Evolutionary conservation across 1,140 invertebrate genomes (phyloP), one percentile per base, ranked within the genome.

Genomic region (Zaprionus nigranus): DNA sequence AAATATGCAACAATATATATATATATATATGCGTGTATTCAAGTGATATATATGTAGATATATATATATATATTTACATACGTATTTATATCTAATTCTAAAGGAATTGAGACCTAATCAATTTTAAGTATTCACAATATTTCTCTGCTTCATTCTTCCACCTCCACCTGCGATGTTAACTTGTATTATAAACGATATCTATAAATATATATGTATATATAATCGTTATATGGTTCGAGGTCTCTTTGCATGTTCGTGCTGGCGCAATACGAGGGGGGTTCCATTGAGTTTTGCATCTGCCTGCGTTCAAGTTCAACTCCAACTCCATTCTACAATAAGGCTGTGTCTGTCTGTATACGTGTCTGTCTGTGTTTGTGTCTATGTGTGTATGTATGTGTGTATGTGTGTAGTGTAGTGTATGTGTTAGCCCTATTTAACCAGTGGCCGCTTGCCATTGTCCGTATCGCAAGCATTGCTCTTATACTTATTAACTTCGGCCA

Each of bases 401-500:
- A 36, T 71, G 67, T 63, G 34, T 77, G 69, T 76, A 70, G 34
- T 77, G 69, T 76, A 70, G 1, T n/a, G 13, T 56, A 6, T 58
- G 24, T n/a, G 24, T 20, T 38, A 28, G 22, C 6, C 49, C 94
- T 95, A 98, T 95, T 98, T 98, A 49, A 98, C 97, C 58, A 99
- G 94, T 13, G 97, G 97, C 79, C 97, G 94, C 56, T 97, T 98
- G 93, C 98, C 98, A 78, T 97, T 95, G 91, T 98, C 97, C 88
- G 98, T 97, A 92, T 98, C 97, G 93, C 97, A 98, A 63, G 96
- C 97, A 54, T 97, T 96, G 92, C 98, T 97, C 90, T 97, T 96
- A 85, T 98, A 99, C 86, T 97, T 97, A 91, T 97, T 96, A 7
- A 99, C 98, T 95, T 98, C 98, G 28, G 96, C 96, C 95, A 98